Conservation (phyloP, 2,888 invertebrate genomes). For the Thereva nobilitata region DNA sequence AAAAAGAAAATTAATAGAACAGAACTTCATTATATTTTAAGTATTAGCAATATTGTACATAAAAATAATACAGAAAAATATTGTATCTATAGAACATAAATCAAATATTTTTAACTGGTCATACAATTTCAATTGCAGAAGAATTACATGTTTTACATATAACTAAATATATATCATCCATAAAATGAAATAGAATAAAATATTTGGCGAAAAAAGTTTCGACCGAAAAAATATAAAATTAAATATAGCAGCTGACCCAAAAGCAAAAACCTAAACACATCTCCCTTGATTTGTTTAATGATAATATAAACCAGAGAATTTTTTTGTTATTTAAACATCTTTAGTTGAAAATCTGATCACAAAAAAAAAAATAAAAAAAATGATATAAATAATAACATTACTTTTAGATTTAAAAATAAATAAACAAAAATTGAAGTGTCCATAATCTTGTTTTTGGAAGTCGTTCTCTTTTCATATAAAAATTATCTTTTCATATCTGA, state of each 20-base stretch:
- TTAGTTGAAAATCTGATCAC: slow-evolving; percentile 58
- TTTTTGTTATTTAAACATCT: slow-evolving; percentile 50
- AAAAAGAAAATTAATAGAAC: slow-evolving; percentile 16
- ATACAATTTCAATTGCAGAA: slow-evolving; percentile 31
- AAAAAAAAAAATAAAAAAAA: slow-evolving; percentile 43
- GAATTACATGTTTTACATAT: slow-evolving; percentile 3
- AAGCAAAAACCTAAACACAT: slow-evolving; percentile 19
- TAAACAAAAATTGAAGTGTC: slow-evolving; percentile 2
- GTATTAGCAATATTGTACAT: slow-evolving; percentile 36
- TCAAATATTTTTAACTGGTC: slow-evolving; percentile 37
- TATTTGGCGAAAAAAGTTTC: slow-evolving; percentile 39
- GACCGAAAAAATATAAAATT: slow-evolving; percentile 25
- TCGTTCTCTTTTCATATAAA: not conserved
- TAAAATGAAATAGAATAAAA: slow-evolving; percentile 21
- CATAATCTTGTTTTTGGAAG: slow-evolving; percentile 15
- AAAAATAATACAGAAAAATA: slow-evolving; percentile 23
- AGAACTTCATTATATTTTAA: slow-evolving; percentile 37
- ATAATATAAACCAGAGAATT: not conserved
- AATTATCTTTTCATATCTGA: no score
- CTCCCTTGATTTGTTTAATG: not conserved
- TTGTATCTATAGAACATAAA: not conserved
- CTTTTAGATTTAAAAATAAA: slow-evolving; percentile 3
- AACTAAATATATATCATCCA: slow-evolving; percentile 36
- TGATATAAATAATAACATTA: slow-evolving; percentile 1
- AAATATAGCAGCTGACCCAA: slow-evolving; percentile 26